phyloP scores from a whole-genome alignment of 2,797 vertebrate species.

The Crocidura indochinensis region DNA sequence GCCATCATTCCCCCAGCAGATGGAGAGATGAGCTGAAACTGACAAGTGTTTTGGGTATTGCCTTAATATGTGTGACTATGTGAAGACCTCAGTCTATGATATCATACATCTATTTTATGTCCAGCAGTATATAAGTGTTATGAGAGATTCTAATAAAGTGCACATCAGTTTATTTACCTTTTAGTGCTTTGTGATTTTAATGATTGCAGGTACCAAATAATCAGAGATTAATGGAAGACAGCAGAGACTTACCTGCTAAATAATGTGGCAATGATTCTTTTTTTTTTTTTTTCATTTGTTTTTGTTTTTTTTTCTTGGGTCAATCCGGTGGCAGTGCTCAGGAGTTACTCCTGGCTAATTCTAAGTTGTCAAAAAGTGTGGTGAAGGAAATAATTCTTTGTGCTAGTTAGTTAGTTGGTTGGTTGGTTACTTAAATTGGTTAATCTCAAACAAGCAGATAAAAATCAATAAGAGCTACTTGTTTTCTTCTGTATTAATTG shows the following conservation, averaged over 20 bases:
- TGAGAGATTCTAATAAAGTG: background rate
- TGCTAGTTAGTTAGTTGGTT: background rate
- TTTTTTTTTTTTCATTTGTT: too few species aligned
- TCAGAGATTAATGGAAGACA: constrained; percentile 5
- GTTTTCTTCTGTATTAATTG: constrained; percentile 46
- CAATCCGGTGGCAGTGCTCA: too few species aligned
- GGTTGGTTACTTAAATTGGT: background rate
- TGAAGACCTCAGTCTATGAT: constrained; percentile 14
- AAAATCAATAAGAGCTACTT: constrained; percentile 48
- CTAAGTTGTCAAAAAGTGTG: constrained; percentile 29
- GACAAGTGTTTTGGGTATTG: background rate
- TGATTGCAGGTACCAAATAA: background rate
- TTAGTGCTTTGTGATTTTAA: constrained; percentile 21
- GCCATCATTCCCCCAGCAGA: constrained; percentile 1
- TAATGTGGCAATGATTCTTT: background rate
- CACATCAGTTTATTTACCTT: constrained; percentile 13
- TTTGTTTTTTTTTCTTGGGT: too few species aligned
- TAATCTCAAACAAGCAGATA: constrained; percentile 8
- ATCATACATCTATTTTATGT: background rate
- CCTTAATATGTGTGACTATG: background rate
- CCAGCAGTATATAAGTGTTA: background rate
- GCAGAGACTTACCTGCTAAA: background rate
- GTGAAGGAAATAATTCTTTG: constrained; percentile 46
- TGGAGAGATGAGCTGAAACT: background rate
- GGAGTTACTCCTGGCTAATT: too few species aligned